phyloP scores from a whole-genome alignment of 2,888 invertebrate species.

The Caenorhabditis wallacei region DNA sequence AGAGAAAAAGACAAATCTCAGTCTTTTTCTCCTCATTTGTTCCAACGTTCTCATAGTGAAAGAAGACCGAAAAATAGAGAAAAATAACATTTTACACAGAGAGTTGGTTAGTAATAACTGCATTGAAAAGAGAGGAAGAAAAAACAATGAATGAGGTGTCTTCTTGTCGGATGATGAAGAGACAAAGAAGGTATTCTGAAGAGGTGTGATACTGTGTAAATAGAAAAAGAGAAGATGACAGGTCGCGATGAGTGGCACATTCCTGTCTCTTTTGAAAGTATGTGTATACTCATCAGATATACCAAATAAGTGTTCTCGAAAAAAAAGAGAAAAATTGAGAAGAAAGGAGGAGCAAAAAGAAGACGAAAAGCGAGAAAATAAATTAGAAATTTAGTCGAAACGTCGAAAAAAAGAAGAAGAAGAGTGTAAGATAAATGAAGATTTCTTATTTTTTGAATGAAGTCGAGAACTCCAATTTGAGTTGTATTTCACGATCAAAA shows the following conservation, averaged over 20 bases:
- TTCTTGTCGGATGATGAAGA: slow-evolving; percentile 17
- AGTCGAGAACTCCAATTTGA: background rate
- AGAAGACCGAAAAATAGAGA: slow-evolving; percentile 4
- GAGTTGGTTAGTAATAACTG: slow-evolving; percentile 18
- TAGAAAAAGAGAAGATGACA: slow-evolving; percentile 27
- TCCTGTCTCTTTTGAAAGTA: slow-evolving; percentile 29
- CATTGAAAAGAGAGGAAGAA: background rate
- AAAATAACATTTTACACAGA: slow-evolving; percentile 11
- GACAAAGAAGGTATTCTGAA: slow-evolving; percentile 45
- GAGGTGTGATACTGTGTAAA: slow-evolving; percentile 61
- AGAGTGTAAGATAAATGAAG: slow-evolving; percentile 60
- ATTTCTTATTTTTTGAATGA: slow-evolving; percentile 24
- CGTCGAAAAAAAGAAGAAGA: slow-evolving; percentile 50
- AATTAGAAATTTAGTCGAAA: slow-evolving; percentile 65
- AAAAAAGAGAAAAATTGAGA: slow-evolving; percentile 11
- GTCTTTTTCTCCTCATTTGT: slow-evolving; percentile 1
- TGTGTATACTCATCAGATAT: slow-evolving; percentile 32
- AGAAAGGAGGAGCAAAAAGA: background rate
- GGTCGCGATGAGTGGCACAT: slow-evolving; percentile 57
- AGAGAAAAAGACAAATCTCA: slow-evolving; percentile 1
- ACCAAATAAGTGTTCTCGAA: slow-evolving; percentile 37
- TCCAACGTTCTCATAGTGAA: slow-evolving; percentile 21
- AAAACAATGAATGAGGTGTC: slow-evolving; percentile 58
- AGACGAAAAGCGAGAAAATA: slow-evolving; percentile 33
- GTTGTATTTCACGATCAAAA: background rate